Evolutionary conservation across 1,140 invertebrate genomes (phyloP), one percentile per base, ranked within the genome.

Genomic region (Drosophila pachea): DNA sequence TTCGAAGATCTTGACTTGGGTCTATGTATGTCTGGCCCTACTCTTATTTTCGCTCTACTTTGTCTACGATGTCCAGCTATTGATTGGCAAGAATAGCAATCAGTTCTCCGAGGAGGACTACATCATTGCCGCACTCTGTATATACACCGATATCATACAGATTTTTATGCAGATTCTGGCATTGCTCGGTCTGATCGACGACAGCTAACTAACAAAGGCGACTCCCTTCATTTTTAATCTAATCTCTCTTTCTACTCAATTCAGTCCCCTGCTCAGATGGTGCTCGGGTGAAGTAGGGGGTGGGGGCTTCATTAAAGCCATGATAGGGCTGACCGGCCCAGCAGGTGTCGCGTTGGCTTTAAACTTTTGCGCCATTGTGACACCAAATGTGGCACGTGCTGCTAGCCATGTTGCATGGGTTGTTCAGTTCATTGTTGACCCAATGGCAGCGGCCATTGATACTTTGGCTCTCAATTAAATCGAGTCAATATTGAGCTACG

Each of bases 401-500:
- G 3, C 22, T 22, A 11, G 11, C 32, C 4, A 32, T 14, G 22
- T 22, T 33, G n/a, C 9, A 2, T 47, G 40, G 40, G 47, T n/a
- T 84, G 81, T 84, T 84, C 76, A 84, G 53, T 83, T 84, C 48
- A 62, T 71, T 74, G 79, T 67, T 79, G 76, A 72, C 72, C 74
- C 77, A 43, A 62, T 59, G 60, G 50, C 40, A 43, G 7, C n/a
- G 7, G 71, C 71, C 50, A 82, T 82, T 74, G 78, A 81, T 81
- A 83, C 64, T 60, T 65, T 70, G 75, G 62, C 66, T 65, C 71
- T 79, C 69, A 84, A 84, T 84, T 84, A 84, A 84, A 73, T 76
- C 79, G 64, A 71, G 62, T 79, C 81, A 84, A 86, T 86, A 86
- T 84, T 84, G 79, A 79, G 62, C 73, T 73, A 84, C 22, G 22